These are phyloP conservation scores for Montipora capricornis DNA, from an alignment of 64 coral and sea anemone genomes.

Conservation along the genomic window DNA sequence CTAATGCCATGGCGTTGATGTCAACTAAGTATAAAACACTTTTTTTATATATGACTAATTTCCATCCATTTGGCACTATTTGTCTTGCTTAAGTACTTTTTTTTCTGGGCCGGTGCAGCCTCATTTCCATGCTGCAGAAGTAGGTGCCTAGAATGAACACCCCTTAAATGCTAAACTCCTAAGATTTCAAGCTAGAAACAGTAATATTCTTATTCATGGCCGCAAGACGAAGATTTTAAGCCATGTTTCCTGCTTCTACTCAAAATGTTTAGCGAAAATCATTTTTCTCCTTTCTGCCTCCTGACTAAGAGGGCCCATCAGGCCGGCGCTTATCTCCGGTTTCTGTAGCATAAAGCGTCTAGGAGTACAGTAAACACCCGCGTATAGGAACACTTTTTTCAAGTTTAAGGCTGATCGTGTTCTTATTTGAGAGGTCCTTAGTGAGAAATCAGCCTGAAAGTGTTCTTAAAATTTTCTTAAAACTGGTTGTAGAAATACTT, in stretches of 20 bases:
- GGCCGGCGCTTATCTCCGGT: too few relatives aligned
- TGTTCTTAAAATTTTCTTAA: too few relatives aligned
- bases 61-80: neutral
- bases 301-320: conserved; percentile 1
- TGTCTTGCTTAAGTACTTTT: neutral
- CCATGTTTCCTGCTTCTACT: neutral
- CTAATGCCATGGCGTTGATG: neutral
- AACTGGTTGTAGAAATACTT: too few relatives aligned
- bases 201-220: conserved; percentile 53
- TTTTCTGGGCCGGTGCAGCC: neutral
- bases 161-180: conserved; percentile 17
- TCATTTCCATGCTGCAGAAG: neutral
- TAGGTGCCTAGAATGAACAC: neutral
- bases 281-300: conserved; percentile 28
- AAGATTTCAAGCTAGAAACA: conserved; percentile 67
- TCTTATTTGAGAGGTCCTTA: too few relatives aligned
- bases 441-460: too few relatives aligned
- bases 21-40: neutral
- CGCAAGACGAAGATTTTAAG: conserved; percentile 49
- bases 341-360: too few relatives aligned
- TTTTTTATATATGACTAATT: neutral
- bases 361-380: too few relatives aligned
- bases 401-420: too few relatives aligned
- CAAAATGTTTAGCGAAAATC: conserved; percentile 61
- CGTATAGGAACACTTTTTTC: too few relatives aligned